These are phyloP conservation scores for Mesaphorura yosii DNA, from an alignment of 1,140 invertebrate genomes.

Conservation along the genomic window DNA sequence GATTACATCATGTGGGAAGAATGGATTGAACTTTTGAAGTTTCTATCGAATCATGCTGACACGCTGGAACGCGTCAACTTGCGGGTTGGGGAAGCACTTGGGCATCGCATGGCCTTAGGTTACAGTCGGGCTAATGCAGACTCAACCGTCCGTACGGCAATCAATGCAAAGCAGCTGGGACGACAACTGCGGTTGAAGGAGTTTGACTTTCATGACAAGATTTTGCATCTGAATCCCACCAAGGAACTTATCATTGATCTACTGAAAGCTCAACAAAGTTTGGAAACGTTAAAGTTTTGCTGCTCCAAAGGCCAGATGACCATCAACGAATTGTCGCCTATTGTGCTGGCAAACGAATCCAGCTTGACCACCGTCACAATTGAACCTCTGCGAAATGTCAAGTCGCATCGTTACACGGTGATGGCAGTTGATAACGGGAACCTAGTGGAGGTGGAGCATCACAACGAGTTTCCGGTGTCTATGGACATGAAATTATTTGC, in stretches of 20 bases:
- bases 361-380: slow-evolving; percentile 15
- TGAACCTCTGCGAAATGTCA: slow-evolving; percentile 12
- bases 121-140: neutral
- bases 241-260: slow-evolving; percentile 13
- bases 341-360: slow-evolving; percentile 9
- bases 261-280: neutral
- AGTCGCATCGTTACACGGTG: neutral
- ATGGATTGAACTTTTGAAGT: slow-evolving; percentile 12
- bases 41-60: slow-evolving; percentile 11
- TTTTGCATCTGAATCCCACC: slow-evolving; percentile 17
- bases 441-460: neutral
- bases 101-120: slow-evolving; percentile 10
- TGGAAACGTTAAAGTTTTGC: slow-evolving; percentile 22
- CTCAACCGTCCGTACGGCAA: neutral
- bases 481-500: slow-evolving; percentile 19
- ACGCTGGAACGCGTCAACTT: slow-evolving; percentile 19
- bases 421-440: too few species aligned
- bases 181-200: slow-evolving; percentile 11
- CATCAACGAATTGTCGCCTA: neutral
- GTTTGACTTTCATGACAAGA: slow-evolving; percentile 25
- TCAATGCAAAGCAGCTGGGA: slow-evolving; percentile 6
- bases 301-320: slow-evolving; percentile 22
- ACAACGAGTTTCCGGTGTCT: neutral
- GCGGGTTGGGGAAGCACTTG: slow-evolving; percentile 20
- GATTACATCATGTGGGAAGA: slow-evolving; percentile 24